Base-by-base conservation (phyloP, 2,113 vertebrate genomes). In the Caracal caracal region DNA sequence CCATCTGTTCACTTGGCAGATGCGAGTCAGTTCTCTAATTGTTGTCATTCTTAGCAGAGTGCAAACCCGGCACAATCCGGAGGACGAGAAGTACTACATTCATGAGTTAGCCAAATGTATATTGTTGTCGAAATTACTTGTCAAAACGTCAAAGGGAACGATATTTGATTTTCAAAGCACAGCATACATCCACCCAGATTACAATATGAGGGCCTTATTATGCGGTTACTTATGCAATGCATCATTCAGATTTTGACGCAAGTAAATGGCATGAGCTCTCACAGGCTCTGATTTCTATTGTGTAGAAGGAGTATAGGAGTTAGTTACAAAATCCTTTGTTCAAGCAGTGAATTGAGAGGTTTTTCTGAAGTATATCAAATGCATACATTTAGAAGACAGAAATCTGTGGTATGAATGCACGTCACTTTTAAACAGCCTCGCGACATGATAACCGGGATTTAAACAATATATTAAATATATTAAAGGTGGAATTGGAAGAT, bases 1-100 rank as follows among this genome's bases (percentile, higher is more conserved):
- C 98, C 98, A 98, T 98, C 98, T 99, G 98, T 97, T 98, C 97
- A 89, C 78, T 98, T 98, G 98, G 98, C 98, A 98, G 98, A 98
- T 90, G 95, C n/a, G 85, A 92, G 93, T 93, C 94, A 95, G 95
- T 98, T 97, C 96, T 97, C n/a, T 98, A 98, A 98, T 98, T 98
- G 98, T 98, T 98, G 97, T 98, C 98, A 98, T 98, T 99, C 98
- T 98, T 95, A 98, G 95, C 97, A 98, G 92, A 98, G 97, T 97
- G 95, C 96, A 98, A 98, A 97, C 51, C 96, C 90, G 88, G 75
- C 97, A 98, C 97, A 98, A 98, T 98, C 97, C 93, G 95, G 97
- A 98, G 93, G 96, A 98, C 28, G 71, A 97, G 94, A 89, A 92
- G 87, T 96, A 70, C 71, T 95, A 86, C 97, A 97, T 98, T 95